Evolutionary conservation across 2,888 invertebrate species (phyloP).

Genomic region (Agapostemon virescens): DNA sequence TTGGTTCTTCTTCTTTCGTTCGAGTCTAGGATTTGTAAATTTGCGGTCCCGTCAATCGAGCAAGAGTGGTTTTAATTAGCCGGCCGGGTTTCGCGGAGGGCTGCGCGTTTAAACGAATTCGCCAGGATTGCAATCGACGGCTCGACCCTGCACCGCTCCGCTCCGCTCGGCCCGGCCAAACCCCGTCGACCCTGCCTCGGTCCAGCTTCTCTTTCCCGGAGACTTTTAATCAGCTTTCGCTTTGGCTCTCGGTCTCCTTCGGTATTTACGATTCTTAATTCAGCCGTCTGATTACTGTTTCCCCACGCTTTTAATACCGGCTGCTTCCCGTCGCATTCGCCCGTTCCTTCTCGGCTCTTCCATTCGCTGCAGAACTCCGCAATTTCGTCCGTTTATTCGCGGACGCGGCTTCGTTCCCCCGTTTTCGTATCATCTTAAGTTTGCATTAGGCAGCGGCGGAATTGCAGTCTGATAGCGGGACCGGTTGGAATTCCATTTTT

Average conservation of each 20-base stretch:
- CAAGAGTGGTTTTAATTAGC: slow-evolving; percentile 41
- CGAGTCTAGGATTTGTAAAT: slow-evolving; percentile 51
- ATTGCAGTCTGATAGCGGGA: slow-evolving; percentile 20
- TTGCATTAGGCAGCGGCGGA: slow-evolving; percentile 20
- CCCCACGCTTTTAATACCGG: slow-evolving; percentile 38
- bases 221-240: slow-evolving; percentile 57
- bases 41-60: slow-evolving; percentile 46
- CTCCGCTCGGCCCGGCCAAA: background rate
- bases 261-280: slow-evolving; percentile 50
- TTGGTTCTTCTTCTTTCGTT: slow-evolving; percentile 5
- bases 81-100: background rate
- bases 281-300: slow-evolving; percentile 48
- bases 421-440: slow-evolving; percentile 28
- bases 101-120: slow-evolving; percentile 46
- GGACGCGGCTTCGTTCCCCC: background rate
- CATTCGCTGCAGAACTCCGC: slow-evolving; percentile 10
- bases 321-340: background rate
- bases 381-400: slow-evolving; percentile 26
- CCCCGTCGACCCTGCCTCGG: background rate
- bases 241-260: slow-evolving; percentile 27
- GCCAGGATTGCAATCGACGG: slow-evolving; percentile 43
- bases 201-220: background rate
- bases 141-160: background rate
- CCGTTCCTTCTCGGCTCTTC: background rate
- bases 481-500: slow-evolving; percentile 27